Percentiles rank a stretch among this genome's conserved stretches.
These are phyloP conservation scores for Australoheros scitulus DNA, from an alignment of 2,113 vertebrate genomes.

Conservation along the genomic window DNA sequence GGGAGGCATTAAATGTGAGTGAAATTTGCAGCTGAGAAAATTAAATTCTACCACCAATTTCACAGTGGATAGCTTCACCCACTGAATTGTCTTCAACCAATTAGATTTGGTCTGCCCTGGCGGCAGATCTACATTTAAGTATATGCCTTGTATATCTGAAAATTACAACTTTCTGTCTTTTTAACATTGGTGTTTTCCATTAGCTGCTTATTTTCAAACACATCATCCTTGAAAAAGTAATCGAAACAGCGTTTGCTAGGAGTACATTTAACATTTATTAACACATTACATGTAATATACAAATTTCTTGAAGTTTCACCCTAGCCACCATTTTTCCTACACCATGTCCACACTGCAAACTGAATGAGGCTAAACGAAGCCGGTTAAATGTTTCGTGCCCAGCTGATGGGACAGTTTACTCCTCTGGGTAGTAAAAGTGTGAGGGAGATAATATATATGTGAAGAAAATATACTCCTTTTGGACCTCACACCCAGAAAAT, in stretches of 20 bases:
- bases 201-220: background rate
- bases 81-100: constrained; percentile 3
- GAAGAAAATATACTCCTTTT: constrained; percentile 17
- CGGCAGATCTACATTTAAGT: background rate
- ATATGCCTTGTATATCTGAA: background rate
- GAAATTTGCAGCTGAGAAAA: constrained; percentile 54
- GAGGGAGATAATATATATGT: constrained; percentile 28
- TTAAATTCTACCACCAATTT: constrained; percentile 40
- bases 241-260: background rate
- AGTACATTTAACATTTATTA: background rate
- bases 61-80: constrained; percentile 1
- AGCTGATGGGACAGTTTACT: constrained; percentile 42
- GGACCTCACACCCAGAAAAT: constrained; percentile 15
- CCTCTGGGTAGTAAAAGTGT: constrained; percentile 55
- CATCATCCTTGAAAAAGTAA: background rate
- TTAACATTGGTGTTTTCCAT: background rate
- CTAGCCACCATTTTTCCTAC: background rate
- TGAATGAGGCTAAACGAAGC: background rate
- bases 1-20: constrained; percentile 29
- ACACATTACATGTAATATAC: background rate
- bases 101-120: background rate
- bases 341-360: background rate
- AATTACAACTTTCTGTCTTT: constrained; percentile 1
- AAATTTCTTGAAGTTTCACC: constrained; percentile 1
- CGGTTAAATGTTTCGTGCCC: constrained; percentile 25